Evolutionary conservation across 2,797 vertebrate genomes (phyloP), one percentile per base, ranked within the genome.

Genomic region (Sebastes trivittatus): DNA sequence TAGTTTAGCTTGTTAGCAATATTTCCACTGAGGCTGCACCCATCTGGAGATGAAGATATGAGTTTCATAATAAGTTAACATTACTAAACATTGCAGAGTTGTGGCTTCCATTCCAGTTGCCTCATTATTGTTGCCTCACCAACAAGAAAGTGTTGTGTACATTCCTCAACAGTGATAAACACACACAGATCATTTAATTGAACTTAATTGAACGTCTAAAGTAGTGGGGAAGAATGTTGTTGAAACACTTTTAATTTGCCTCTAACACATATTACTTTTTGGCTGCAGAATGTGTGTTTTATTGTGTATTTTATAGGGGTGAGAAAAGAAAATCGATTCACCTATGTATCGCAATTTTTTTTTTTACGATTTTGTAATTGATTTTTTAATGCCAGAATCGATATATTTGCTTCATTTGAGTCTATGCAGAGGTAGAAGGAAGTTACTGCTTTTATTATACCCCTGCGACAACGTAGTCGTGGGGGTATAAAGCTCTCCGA

Each of bases 1-100:
- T 93, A 92, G 90, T 93, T 87, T 86, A 89, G 87, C 89, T 93
- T 93, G 91, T 92, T 94, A 91, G 88, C 87, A 84, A 87, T 82
- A 81, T 90, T 91, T 93, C 89, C 90, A 91, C 84, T 63, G 89
- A 85, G 88, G 88, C 89, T 88, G 87, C 75, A 73, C 86, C 88
- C 88, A 90, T 93, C 90, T 91, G 89, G 87, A 92, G 89, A 92
- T 90, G 89, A 91, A 92, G 90, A 93, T 91, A 90, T 87, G 88
- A 87, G 84, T 83, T 92, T 87, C 74, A 86, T 92, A 88, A 93
- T 85, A 89, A 85, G 80, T 92, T 83, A 89, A 81, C 77, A 67
- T 84, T 86, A 83, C 89, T 83, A 85, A 93, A 91, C 85, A 88
- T 86, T 88, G 83, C 80, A 84, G 80, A 74, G 76, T 69, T 82